A percentile compares a stretch with the other conserved stretches of the same genome.
Conservation (phyloP, 2,888 invertebrate species). For the Melolontha melolontha region DNA sequence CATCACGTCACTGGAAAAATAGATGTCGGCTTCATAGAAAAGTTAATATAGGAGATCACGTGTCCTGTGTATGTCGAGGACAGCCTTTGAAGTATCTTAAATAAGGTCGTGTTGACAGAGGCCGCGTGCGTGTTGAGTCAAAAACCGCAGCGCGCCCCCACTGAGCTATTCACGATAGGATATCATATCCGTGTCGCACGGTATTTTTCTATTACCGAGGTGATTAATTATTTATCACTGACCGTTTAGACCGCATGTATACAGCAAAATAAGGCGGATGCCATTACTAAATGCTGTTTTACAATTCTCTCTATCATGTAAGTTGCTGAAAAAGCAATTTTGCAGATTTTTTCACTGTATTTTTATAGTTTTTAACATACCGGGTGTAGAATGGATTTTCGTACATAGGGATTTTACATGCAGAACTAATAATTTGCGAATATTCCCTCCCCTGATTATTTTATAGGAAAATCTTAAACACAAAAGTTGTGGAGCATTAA, state of each 20-base stretch:
- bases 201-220: constrained; percentile 19
- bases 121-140: constrained; percentile 59
- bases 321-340: no score
- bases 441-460: no score
- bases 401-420: no score
- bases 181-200: constrained; percentile 24
- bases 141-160: constrained; percentile 56
- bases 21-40: constrained; percentile 47
- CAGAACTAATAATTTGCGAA: no score
- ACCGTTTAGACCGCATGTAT: no score
- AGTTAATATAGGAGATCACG: constrained; percentile 51
- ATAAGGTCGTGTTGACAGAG: constrained; percentile 58
- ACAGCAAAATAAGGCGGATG: no score
- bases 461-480: no score
- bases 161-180: constrained; percentile 19
- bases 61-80: constrained; percentile 46
- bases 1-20: constrained; percentile 26
- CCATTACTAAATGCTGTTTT: neutral
- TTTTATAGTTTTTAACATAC: no score
- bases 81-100: constrained; percentile 60
- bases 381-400: no score
- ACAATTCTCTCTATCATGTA: neutral
- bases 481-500: no score
- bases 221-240: constrained; percentile 31
- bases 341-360: no score